Base-by-base conservation (phyloP, 2,797 vertebrate genomes). In the Cyprinella venusta region DNA sequence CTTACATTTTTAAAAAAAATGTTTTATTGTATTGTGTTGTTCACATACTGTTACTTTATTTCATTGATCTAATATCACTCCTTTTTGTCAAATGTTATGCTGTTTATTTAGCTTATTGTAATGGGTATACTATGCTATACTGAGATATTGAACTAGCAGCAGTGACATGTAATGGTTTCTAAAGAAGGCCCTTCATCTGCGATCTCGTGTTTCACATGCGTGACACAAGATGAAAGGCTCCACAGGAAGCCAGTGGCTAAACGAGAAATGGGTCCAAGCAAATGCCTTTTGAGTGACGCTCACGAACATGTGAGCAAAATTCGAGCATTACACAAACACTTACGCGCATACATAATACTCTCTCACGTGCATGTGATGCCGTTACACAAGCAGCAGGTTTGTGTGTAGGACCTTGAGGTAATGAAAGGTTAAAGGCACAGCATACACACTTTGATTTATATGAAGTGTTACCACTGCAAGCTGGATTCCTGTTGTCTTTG, bases 301-400 rank as follows among this genome's bases (percentile, higher is more conserved):
- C 21, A 24, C 54, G 8, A 74, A 50, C 56, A 33, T 72, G 19
- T 9, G 26, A 48, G 54, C 79, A 81, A 81, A 72, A 36, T 12
- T 8, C 30, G 18, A 71, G n/a, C 30, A 16, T 72, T 80, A 80
- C 68, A 71, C 54, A 80, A 80, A 80, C 40, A 48, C 38, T 48
- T 42, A 72, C 26, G n/a, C 12, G 0, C 13, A 67, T 64, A 24
- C 63, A 30, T 77, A 45, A 76, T 48, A 15, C 48, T 79, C n/a
- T 36, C 30, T 67, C 63, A 67, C 45, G 21, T 81, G 79, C 26
- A 59, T 10, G 24, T n/a, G 33, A 36, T n/a, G 30, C 26, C 38
- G 54, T 81, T 81, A 50, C 69, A 81, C 69, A 81, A 72, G 69
- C 56, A 72, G 3, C 26, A 24, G 69, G 13, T 50, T 63, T 81